Evolutionary conservation across 2,113 vertebrate genomes (phyloP).

Genomic region (Camelus bactrianus): DNA sequence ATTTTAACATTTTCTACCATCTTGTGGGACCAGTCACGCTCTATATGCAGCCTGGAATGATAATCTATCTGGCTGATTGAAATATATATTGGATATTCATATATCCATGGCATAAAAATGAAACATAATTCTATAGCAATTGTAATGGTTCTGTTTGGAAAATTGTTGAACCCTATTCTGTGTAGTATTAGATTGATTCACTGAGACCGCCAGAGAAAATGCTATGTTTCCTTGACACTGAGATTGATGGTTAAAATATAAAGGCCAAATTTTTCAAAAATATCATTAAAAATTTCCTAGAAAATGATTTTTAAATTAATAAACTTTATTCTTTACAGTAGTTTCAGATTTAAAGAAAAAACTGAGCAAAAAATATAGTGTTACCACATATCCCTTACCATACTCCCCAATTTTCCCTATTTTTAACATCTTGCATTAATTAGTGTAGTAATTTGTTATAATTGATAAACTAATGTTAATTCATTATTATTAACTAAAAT

Average conservation of each 20-base stretch:
- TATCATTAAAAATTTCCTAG: background rate
- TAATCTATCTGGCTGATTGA: background rate
- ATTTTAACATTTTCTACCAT: background rate
- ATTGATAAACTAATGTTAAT: background rate
- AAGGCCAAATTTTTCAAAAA: background rate
- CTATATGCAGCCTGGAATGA: background rate
- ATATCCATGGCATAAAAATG: background rate
- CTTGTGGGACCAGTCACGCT: background rate
- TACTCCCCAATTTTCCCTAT: background rate
- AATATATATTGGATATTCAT: background rate
- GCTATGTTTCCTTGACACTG: background rate
- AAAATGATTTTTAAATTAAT: background rate
- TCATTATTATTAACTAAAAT: background rate
- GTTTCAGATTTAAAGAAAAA: background rate
- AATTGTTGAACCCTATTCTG: background rate
- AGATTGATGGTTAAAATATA: background rate
- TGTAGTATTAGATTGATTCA: background rate
- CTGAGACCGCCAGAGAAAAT: background rate
- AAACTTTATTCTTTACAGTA: background rate
- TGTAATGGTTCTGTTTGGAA: background rate
- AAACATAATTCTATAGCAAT: background rate
- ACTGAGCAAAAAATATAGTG: background rate
- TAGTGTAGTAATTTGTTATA: background rate
- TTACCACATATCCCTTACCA: background rate
- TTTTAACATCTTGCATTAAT: background rate